phyloP scores from a whole-genome alignment of 2,888 invertebrate genomes.

The Spilosoma lubricipeda region DNA sequence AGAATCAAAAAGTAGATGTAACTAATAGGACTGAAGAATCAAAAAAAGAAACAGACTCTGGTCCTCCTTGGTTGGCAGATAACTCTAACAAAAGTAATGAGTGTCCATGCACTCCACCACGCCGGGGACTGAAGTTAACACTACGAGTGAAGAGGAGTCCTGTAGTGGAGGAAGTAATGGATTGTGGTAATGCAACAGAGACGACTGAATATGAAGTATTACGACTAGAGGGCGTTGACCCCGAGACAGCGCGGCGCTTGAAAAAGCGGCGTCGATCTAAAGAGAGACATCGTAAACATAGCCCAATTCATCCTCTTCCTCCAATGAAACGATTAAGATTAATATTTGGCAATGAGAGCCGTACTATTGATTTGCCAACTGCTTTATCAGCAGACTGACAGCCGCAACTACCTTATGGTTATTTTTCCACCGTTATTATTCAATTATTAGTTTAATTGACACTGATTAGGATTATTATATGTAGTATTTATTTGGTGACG shows the following conservation, averaged over 20 bases:
- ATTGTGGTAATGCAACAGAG: slow-evolving; percentile 89
- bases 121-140: slow-evolving; percentile 91
- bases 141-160: slow-evolving; percentile 95
- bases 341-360: slow-evolving; percentile 95
- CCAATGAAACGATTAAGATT: slow-evolving; percentile 94
- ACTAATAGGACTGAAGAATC: slow-evolving; percentile 72
- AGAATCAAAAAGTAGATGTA: slow-evolving; percentile 74
- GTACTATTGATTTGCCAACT: slow-evolving; percentile 95
- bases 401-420: slow-evolving; percentile 77
- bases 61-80: slow-evolving; percentile 78
- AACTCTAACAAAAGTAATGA: slow-evolving; percentile 80
- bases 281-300: slow-evolving; percentile 82
- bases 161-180: slow-evolving; percentile 93
- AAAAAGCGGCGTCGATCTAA: slow-evolving; percentile 86
- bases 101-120: slow-evolving; percentile 87
- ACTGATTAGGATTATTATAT: slow-evolving; percentile 83
- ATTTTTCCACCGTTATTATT: slow-evolving; percentile 84
- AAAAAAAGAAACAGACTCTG: slow-evolving; percentile 74
- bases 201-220: slow-evolving; percentile 94
- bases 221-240: slow-evolving; percentile 91
- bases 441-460: slow-evolving; percentile 85
- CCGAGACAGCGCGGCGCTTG: slow-evolving; percentile 83
- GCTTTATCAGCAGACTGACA: slow-evolving; percentile 88
- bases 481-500: slow-evolving; percentile 82
- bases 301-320: slow-evolving; percentile 87